Conservation (phyloP, 2,113 vertebrate genomes). For the Scatophagus argus region DNA sequence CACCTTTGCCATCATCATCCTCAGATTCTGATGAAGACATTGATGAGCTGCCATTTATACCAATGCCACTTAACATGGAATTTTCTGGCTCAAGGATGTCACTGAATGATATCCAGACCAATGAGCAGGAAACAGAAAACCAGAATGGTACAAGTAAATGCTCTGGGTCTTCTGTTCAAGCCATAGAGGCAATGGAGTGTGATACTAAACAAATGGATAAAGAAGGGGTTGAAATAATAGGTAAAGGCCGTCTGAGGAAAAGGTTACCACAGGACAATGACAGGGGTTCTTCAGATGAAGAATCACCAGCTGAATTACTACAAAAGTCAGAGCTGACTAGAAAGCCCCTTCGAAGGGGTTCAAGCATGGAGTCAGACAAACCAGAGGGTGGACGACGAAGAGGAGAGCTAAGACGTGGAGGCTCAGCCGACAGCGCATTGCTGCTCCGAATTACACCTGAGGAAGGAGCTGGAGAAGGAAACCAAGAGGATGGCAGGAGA, state of each 20-base stretch:
- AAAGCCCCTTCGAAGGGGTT: constrained; percentile 87
- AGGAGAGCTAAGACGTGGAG: constrained; percentile 90
- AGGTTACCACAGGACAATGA: constrained; percentile 75
- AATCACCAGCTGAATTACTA: constrained; percentile 71
- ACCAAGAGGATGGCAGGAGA: constrained; percentile 75
- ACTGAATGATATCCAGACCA: constrained; percentile 91
- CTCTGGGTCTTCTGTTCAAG: constrained; percentile 47
- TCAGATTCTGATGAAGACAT: constrained; percentile 96
- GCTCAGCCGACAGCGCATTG: constrained; percentile 93
- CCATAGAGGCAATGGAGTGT: constrained; percentile 81
- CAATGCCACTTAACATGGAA: constrained; percentile 93
- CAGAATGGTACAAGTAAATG: constrained; percentile 72
- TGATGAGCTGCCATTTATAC: constrained; percentile 94
- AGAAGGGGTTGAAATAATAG: constrained; percentile 66
- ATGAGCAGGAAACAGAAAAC: constrained; percentile 83
- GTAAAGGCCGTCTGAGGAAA: constrained; percentile 73
- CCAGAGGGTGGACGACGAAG: constrained; percentile 77
- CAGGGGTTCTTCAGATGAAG: constrained; percentile 86
- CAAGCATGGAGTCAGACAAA: constrained; percentile 86
- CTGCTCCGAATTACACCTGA: constrained; percentile 82
- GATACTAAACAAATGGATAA: constrained; percentile 52
- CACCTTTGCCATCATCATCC: constrained; percentile 91
- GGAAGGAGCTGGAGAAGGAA: constrained; percentile 71
- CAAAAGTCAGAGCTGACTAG: constrained; percentile 79
- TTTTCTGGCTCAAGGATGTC: constrained; percentile 95